Conservation (phyloP, 2,888 invertebrate genomes). For the Junonia oenone region DNA sequence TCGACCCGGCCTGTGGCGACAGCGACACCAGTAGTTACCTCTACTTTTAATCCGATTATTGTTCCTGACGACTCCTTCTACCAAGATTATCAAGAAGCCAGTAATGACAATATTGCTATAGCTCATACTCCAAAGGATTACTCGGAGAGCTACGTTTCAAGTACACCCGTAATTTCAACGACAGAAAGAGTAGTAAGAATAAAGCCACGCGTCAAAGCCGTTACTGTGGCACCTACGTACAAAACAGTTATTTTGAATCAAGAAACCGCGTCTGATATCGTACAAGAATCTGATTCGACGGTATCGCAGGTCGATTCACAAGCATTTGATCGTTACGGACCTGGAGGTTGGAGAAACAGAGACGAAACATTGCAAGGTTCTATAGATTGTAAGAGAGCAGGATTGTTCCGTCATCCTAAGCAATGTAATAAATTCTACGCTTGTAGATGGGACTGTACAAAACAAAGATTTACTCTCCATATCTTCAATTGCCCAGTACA, state of each 20-base stretch:
- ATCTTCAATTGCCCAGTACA: conserved; percentile 89
- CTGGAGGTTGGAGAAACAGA: conserved; percentile 80
- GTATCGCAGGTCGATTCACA: conserved; percentile 56
- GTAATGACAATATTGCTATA: conserved; percentile 45
- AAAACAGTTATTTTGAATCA: conserved; percentile 59
- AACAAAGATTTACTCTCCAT: conserved; percentile 86
- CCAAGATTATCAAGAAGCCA: conserved; percentile 60
- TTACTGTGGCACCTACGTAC: conserved; percentile 66
- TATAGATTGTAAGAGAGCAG: conserved; percentile 81
- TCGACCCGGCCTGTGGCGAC: conserved; percentile 41
- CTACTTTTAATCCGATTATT: conserved; percentile 69
- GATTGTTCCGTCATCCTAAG: conserved; percentile 84
- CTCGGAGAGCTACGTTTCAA: conserved; percentile 50
- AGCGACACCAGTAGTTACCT: conserved; percentile 49
- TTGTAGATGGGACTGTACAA: conserved; percentile 88
- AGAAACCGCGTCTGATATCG: conserved; percentile 43
- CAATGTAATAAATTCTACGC: conserved; percentile 91
- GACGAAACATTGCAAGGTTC: conserved; percentile 81
- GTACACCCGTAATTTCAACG: conserved; percentile 50
- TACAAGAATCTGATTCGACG: conserved; percentile 37
- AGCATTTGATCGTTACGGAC: conserved; percentile 80
- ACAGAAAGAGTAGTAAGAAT: conserved; percentile 54
- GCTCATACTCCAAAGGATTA: conserved; percentile 41
- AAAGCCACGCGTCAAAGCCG: conserved; percentile 56
- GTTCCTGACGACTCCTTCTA: conserved; percentile 73